Evolutionary conservation across 2,888 invertebrate genomes (phyloP), one percentile per base, ranked within the genome.

Genomic region (Drosophila algonquin): DNA sequence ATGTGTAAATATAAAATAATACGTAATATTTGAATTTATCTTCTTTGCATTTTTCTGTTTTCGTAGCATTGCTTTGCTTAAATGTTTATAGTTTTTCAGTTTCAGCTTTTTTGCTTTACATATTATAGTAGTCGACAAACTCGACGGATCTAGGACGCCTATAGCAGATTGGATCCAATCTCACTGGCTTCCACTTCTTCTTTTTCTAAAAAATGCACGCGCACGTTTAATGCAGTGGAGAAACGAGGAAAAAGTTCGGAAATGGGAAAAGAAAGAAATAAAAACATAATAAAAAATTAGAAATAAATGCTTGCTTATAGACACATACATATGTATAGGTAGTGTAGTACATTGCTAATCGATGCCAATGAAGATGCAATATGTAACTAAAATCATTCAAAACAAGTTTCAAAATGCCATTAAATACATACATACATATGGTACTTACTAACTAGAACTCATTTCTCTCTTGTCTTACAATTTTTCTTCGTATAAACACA

Each of bases 131-230:
- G 89, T 92, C 91, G 89, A 91, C 87, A 90, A 90, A 90, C 81
- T 92, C 92, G 84, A 91, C 87, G 81, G 90, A 90, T 83, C 79
- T 89, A 77, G 87, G 87, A 76, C 91, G 91, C 81, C 91, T 91
- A 87, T 90, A 91, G 87, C 90, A 91, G 84, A 90, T 91, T 77
- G 91, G 91, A 91, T 92, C 91, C 88, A 91, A 90, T 89, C 91
- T 91, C 81, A 92, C 92, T 79, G 92, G 92, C 86, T 90, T 92
- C 92, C 92, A 92, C 85, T 90, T 91, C 90, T 91, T 92, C 91
- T 91, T 84, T 76, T 81, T 84, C 89, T 85, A 84, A 53, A 77
- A 76, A 83, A 72, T 80, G 80, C 75, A 81, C 68, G 76, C 78
- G 77, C 72, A 76, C 46, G 67, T 51, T 73, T 80, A 84, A 79